A percentile compares a stretch with the other conserved stretches of the same genome.
Conservation (phyloP, 2,888 invertebrate genomes). For the Noctua comes region DNA sequence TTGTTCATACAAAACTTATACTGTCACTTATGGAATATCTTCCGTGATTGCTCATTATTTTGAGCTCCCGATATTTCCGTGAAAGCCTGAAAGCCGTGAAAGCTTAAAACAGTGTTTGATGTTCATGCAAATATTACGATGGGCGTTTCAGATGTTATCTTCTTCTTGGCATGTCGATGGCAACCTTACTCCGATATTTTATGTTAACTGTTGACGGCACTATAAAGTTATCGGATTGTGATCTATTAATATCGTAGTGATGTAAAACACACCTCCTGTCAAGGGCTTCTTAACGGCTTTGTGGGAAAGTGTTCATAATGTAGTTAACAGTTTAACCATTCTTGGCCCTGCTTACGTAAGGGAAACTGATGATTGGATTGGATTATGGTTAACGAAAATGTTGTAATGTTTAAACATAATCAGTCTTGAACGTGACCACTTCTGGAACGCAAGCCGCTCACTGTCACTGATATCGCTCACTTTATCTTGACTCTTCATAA, state of each 20-base stretch:
- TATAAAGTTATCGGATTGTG: neutral
- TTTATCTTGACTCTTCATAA: neutral
- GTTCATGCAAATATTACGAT: slow-evolving; percentile 3
- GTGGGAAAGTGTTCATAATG: neutral
- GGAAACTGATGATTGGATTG: neutral
- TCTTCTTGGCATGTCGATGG: neutral
- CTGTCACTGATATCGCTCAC: neutral
- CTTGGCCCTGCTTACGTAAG: no score
- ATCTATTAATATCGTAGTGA: neutral
- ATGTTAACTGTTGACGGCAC: slow-evolving; percentile 8
- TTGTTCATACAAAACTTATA: neutral
- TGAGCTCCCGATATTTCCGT: no score
- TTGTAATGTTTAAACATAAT: neutral
- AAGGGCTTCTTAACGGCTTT: neutral
- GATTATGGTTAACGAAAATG: neutral
- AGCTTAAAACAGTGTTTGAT: no score
- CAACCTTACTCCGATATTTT: neutral
- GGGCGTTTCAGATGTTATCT: neutral
- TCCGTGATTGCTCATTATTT: no score
- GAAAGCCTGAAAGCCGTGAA: no score
- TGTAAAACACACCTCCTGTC: neutral
- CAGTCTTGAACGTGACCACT: neutral
- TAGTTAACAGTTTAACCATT: neutral
- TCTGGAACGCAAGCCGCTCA: neutral
- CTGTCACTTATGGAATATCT: no score